phyloP scores from a whole-genome alignment of 2,113 vertebrate species.

The Condylura cristata region DNA sequence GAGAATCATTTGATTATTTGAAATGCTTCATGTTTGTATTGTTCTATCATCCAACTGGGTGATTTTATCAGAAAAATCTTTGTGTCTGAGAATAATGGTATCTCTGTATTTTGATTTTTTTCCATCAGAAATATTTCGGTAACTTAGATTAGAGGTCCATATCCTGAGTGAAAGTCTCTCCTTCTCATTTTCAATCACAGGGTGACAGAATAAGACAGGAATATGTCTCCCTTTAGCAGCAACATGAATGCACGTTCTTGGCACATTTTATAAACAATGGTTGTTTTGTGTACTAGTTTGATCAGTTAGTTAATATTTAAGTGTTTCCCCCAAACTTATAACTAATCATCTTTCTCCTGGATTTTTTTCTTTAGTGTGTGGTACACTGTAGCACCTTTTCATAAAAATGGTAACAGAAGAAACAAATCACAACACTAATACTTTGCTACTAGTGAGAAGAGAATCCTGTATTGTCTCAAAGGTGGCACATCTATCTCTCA shows the following conservation, averaged over 20 bases:
- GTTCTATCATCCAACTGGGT: not conserved
- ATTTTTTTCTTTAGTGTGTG: not conserved
- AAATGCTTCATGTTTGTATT: not conserved
- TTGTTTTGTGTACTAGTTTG: not conserved
- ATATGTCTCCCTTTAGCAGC: not conserved
- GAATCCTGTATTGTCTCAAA: not conserved
- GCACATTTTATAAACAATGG: not conserved
- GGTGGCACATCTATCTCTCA: not conserved
- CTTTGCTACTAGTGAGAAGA: not conserved
- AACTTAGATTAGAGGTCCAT: not conserved
- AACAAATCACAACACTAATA: not conserved
- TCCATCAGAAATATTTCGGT: not conserved
- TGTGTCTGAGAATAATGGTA: not conserved
- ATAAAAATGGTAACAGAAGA: not conserved
- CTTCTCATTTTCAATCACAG: not conserved
- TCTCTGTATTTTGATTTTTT: not conserved
- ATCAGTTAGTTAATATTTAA: not conserved
- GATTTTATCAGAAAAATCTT: slow-evolving; percentile 34
- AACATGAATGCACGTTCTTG: not conserved
- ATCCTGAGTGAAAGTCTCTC: not conserved
- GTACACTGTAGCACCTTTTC: not conserved
- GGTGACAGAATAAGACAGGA: not conserved
- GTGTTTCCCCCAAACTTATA: not conserved
- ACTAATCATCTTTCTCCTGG: not conserved
- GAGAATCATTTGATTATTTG: slow-evolving; percentile 4